Conservation (phyloP, 1,140 invertebrate genomes). For the Euura saliciscinereae region DNA sequence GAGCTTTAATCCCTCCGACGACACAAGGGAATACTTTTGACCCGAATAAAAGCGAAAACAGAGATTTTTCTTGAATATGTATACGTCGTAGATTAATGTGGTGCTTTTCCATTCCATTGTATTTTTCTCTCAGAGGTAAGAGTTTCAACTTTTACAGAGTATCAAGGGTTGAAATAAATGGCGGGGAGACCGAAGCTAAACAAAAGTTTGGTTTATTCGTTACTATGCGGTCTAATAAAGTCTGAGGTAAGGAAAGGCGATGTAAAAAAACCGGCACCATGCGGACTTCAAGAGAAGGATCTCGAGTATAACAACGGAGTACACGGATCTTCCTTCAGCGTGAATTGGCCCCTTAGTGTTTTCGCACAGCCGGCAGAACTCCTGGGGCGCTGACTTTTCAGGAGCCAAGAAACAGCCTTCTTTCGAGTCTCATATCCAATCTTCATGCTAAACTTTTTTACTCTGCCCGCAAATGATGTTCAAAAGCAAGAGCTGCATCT, state of each 20-base stretch:
- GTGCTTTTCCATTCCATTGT: too few relatives aligned
- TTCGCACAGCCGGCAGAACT: background rate
- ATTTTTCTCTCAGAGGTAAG: too few relatives aligned
- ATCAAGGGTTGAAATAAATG: background rate
- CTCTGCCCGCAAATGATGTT: too few relatives aligned
- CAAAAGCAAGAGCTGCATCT: too few relatives aligned
- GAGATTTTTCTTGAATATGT: too few relatives aligned
- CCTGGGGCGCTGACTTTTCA: background rate
- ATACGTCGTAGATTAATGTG: too few relatives aligned
- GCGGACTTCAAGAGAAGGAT: background rate
- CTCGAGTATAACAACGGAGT: background rate
- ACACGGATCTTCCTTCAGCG: background rate
- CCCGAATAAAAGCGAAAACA: too few relatives aligned
- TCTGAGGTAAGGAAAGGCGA: background rate
- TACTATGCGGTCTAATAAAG: background rate
- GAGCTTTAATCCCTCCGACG: too few relatives aligned
- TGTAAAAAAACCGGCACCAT: background rate
- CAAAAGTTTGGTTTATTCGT: background rate
- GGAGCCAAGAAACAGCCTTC: background rate
- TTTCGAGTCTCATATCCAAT: too few relatives aligned
- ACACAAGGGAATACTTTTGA: too few relatives aligned
- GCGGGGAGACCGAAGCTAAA: background rate
- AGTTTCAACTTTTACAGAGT: too few relatives aligned
- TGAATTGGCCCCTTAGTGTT: background rate
- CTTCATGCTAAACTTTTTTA: too few relatives aligned